Base-by-base conservation (phyloP, 2,888 invertebrate species). In the Dioctria linearis region DNA sequence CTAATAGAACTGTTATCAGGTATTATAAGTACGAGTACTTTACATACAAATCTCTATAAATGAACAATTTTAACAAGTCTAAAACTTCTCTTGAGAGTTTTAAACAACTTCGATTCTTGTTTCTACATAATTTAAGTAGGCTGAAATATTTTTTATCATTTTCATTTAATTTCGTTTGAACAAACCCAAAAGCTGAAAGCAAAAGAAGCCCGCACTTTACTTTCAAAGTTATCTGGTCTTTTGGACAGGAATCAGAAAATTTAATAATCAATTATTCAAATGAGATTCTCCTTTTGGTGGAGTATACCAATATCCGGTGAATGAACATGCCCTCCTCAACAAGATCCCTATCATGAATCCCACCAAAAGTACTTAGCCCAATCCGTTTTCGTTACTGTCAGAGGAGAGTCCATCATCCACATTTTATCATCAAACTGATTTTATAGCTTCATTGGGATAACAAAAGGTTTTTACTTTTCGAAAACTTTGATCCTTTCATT, bases 221-320 rank as follows among this genome's bases (percentile, higher is more conserved):
- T 49, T 51, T 51, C 40, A 46, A 43, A 25, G 51, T 51, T 11
- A 25, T 25, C 37, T 37, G 49, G 13, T 51, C 54, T 69, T 8
- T 69, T 11, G 69, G 69, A 57, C 73, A 59, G 73, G 73, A 54
- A 75, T 75, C 73, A 75, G 59, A 40, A 59, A 75, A 75, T 75
- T 75, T 75, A 75, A 75, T 75, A 75, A 75, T 75, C 73, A 75
- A 75, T 75, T 75, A 75, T 75, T 57, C 73, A 75, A 75, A 75
- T 75, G 59, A 75, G 59, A 11, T 42, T 42, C 59, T 57, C 59
- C n/a, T 42, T 13, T 42, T 39, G 43, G 59, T 2, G 9, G n/a
- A 25, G 9, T 25, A 13, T 8, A 2, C 51, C 25, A 25, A 40
- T 2, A 37, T 8, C 37, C 11, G 3, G 25, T 61, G 39, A 25